A percentile compares a stretch with the other conserved stretches of the same genome.
Conservation (phyloP, 2,113 vertebrate species). For the Pedionomus torquatus region DNA sequence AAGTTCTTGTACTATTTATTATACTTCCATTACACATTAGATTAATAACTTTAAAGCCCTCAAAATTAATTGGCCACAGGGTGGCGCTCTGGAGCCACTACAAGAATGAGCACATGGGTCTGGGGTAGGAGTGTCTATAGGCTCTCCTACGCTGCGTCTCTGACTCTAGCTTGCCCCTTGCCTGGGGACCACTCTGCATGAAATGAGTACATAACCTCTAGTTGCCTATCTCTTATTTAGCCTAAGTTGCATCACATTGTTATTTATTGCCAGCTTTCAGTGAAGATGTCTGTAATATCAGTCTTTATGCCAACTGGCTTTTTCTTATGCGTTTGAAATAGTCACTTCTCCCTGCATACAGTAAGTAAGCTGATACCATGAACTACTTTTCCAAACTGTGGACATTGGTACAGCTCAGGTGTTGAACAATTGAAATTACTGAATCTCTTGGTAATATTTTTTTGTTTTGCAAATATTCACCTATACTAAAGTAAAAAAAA, state of each 20-base stretch:
- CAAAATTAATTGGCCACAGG: neutral
- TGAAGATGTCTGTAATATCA: neutral
- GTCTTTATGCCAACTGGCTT: neutral
- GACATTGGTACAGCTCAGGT: neutral
- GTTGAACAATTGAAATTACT: neutral
- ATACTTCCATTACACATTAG: accelerated
- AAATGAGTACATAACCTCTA: neutral
- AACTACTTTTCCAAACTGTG: neutral
- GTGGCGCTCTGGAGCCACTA: neutral
- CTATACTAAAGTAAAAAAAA: neutral
- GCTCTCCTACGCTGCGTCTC: neutral
- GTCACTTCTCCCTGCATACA: neutral
- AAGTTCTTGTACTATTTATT: neutral
- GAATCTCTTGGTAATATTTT: neutral
- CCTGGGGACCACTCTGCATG: neutral
- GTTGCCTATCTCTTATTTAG: neutral
- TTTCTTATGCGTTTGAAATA: neutral
- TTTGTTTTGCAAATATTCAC: neutral
- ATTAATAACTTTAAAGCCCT: neutral
- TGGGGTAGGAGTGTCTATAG: accelerated
- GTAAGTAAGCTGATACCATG: neutral
- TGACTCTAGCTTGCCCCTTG: neutral
- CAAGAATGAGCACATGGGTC: no score
- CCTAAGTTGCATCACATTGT: neutral
- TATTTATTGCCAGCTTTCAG: neutral